Evolutionary conservation across 2,888 invertebrate genomes (phyloP).

Genomic region (Drosophila phalerata): DNA sequence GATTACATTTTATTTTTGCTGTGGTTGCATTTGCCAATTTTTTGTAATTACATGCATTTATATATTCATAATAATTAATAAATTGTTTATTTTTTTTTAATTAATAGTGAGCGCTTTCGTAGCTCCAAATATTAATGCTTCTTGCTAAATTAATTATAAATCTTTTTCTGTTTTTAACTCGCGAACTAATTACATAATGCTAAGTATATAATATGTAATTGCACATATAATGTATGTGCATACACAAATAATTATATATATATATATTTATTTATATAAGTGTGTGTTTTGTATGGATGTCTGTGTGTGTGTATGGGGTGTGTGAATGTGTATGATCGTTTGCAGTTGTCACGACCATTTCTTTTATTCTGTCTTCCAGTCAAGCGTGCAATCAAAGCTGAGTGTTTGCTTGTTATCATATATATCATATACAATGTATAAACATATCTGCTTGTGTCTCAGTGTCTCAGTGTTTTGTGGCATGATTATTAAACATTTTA

Average conservation of each 20-base stretch:
- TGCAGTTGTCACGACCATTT: constrained; percentile 22
- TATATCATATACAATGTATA: constrained; percentile 19
- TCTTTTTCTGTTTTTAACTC: constrained; percentile 35
- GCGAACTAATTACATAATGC: constrained; percentile 74
- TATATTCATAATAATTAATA: constrained; percentile 46
- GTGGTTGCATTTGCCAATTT: constrained; percentile 49
- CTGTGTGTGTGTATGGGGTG: constrained; percentile 27
- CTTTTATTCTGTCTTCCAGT: constrained; percentile 40
- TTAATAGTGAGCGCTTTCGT: constrained; percentile 34
- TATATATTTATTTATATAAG: constrained; percentile 27
- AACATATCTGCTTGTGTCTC: constrained; percentile 13
- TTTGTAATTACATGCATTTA: constrained; percentile 42
- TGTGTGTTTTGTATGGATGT: constrained; percentile 11
- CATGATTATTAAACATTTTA: constrained; percentile 67
- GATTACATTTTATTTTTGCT: constrained; percentile 51
- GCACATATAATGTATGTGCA: constrained; percentile 27
- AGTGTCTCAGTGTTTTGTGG: constrained; percentile 23
- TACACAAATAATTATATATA: constrained; percentile 29
- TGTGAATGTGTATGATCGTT: constrained; percentile 27
- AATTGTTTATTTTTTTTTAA: constrained; percentile 20
- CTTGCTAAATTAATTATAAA: constrained; percentile 73
- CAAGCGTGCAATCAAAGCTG: constrained; percentile 58
- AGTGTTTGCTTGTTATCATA: constrained; percentile 27
- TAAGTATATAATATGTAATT: constrained; percentile 49
- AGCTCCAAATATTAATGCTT: constrained; percentile 62